Evolutionary conservation across 2,113 vertebrate species (phyloP).

Genomic region (Piaya cayana): DNA sequence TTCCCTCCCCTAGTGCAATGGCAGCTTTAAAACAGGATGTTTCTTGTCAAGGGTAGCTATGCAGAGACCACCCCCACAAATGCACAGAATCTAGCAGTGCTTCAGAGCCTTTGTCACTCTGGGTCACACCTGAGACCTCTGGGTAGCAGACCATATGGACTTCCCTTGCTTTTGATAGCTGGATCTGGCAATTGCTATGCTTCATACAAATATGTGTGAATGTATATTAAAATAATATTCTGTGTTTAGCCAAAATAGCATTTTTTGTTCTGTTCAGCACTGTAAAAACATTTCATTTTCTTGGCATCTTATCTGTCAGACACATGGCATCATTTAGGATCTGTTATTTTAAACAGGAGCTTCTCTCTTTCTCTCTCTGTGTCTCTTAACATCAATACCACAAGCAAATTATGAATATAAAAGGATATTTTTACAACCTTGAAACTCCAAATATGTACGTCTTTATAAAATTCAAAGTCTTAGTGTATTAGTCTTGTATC

Average conservation of each 20-base stretch:
- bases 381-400: neutral
- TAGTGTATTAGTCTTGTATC: neutral
- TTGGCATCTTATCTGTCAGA: slow-evolving; percentile 30
- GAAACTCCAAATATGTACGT: slow-evolving; percentile 17
- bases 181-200: neutral
- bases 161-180: neutral
- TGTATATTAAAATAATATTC: slow-evolving; percentile 2
- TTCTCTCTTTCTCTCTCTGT: slow-evolving; percentile 17
- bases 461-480: slow-evolving; percentile 38
- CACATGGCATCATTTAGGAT: slow-evolving; percentile 48
- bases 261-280: slow-evolving; percentile 5
- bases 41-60: neutral
- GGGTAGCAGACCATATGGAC: neutral
- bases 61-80: neutral
- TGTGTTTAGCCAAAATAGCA: slow-evolving; percentile 1
- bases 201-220: neutral
- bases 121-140: neutral
- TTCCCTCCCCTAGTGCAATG: neutral
- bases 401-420: slow-evolving; percentile 40
- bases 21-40: neutral
- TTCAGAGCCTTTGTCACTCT: neutral
- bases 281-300: neutral
- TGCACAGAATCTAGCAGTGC: neutral
- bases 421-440: slow-evolving; percentile 56
- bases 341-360: slow-evolving; percentile 62